Base-by-base conservation (phyloP, 2,797 vertebrate species). In the Alosa sapidissima region DNA sequence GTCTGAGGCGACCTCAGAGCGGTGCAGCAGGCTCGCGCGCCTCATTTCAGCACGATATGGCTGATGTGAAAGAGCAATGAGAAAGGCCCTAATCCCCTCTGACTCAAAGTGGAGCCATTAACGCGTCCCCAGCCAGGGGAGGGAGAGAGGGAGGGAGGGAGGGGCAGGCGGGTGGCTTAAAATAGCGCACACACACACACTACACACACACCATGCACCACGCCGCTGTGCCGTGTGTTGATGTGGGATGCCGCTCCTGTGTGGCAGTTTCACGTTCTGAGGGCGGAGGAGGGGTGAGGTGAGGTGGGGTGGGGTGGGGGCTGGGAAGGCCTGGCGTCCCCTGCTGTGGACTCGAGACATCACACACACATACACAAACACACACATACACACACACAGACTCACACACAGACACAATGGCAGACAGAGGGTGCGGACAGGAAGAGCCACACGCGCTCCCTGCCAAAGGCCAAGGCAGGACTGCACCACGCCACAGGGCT, bases 111-210 rank as follows among this genome's bases (percentile, higher is more conserved):
- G 86, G 72, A 55, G 58, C 19, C 81, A 82, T 87, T 85, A 85
- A 84, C 81, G 36, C 41, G 11, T 78, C 84, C 60, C 65, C 13
- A 36, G 49, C 36, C 49, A 21, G 47, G 21, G 81, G 85, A 85
- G 84, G 81, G 9, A 85, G 84, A 81, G 9, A 36, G 41, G 55
- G 72, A 14, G 41, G 72, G 16, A 14, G 62, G 68, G 65, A 14
- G 24, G 60, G 60, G n/a, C n/a, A 65, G 60, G 60, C 60, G n/a
- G 60, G n/a, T 65, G 60, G 60, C 72, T 78, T 78, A 91, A 93
- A 94, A 94, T 94, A 94, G 93, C 85, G 8, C 68, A 45, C 33
- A 33, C 11, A 45, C 36, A 24, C 28, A 33, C 28, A 45, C 68
- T 41, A 41, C 41, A 41, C 41, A 24, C 58, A 62, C 19, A 28